Percentiles rank a stretch among this genome's conserved stretches.
These are phyloP conservation scores for Metallyticus violacea DNA, from an alignment of 2,888 invertebrate genomes.

Conservation along the genomic window DNA sequence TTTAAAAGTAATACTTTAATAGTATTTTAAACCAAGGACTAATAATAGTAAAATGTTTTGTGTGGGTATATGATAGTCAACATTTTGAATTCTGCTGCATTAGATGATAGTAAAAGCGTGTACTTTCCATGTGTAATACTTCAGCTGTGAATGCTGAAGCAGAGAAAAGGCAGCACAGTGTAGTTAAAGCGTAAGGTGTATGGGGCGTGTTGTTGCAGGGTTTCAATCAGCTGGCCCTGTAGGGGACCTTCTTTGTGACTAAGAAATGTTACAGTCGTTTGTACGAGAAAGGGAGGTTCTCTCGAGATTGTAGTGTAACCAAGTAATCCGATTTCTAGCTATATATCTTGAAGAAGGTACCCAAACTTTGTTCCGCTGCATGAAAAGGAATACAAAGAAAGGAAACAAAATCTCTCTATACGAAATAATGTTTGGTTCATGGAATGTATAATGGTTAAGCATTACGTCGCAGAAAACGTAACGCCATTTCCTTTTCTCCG, in stretches of 20 bases:
- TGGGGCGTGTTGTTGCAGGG: conserved; percentile 10
- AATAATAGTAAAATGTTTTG: too few relatives aligned
- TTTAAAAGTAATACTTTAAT: too few relatives aligned
- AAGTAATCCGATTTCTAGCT: conserved; percentile 23
- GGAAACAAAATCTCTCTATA: neutral
- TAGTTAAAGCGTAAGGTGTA: neutral
- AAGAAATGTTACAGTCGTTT: conserved; percentile 24
- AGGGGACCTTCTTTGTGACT: conserved; percentile 21
- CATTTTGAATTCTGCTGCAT: too few relatives aligned
- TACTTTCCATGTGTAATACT: too few relatives aligned
- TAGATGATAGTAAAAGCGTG: too few relatives aligned
- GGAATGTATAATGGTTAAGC: neutral
- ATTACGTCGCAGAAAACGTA: neutral
- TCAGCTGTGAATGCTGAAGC: neutral
- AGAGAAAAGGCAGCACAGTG: neutral
- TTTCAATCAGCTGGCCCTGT: conserved; percentile 18
- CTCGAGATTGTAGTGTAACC: conserved; percentile 24
- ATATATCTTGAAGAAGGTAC: conserved; percentile 13
- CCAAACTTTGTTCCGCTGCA: neutral
- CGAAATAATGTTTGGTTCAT: neutral
- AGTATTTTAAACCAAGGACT: too few relatives aligned
- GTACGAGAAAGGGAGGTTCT: conserved; percentile 10
- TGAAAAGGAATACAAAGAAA: neutral
- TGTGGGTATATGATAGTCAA: too few relatives aligned
- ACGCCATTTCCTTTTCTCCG: neutral